Evolutionary conservation across 2,888 invertebrate species (phyloP), one percentile per base, ranked within the genome.

Genomic region (Dasysyrphus albostriatus): DNA sequence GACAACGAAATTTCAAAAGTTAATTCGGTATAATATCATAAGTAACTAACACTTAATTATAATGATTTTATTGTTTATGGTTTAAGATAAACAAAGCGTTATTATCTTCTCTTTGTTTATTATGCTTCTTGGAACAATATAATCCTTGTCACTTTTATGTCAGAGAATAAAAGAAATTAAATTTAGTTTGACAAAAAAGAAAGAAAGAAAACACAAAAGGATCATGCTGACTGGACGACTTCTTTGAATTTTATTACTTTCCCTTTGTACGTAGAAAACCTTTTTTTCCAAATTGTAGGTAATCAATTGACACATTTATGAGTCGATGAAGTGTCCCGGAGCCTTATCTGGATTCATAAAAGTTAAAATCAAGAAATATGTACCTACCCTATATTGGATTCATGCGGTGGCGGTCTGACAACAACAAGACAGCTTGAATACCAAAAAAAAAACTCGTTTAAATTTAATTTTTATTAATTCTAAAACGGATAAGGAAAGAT

Each of bases 281-380:
- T 49, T 47, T 51, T 37, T 24, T 24, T 24, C 3, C 12, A 63
- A 54, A 42, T 42, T 47, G 29, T 34, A 32, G 6, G 19, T 59
- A 12, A 74, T 59, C 73, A 59, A 73, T 77, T 87, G 85, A 82
- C 82, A 87, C 70, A 63, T 87, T 87, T 82, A 82, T 78, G 73
- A 29, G 61, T 70, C 65, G 70, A 72, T 44, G 65, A 83, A 74
- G 67, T 63, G 24, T 29, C 54, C 54, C 8, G 37, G 6, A 39
- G 16, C 32, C 54, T 65, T 65, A 34, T 16, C 70, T 51, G 16
- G 51, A 54, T 51, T 16, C 29, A 51, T 16, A n/a, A 29, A 42
- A 42, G 9, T 24, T 63, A 67, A 24, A 3, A 24, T 24, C 24
- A 24, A 24, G n/a, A 24, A 24, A 24, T 24, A 24, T 24, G 24